A percentile compares a stretch with the other conserved stretches of the same genome.
Conservation (phyloP, 2,888 invertebrate genomes). For the Tubulanus polymorphus region DNA sequence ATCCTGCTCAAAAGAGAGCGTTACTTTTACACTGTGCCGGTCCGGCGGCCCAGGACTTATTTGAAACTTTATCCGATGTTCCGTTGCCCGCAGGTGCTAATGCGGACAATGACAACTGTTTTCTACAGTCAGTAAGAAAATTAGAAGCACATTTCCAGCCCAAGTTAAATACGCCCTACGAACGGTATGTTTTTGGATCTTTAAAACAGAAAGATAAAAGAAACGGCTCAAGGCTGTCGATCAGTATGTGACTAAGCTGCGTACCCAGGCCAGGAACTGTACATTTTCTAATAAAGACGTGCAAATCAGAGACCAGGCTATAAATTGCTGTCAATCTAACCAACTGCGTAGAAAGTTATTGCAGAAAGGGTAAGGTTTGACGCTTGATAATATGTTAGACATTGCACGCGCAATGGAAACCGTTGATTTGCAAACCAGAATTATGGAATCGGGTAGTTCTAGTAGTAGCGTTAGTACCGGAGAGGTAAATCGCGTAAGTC, state of each 20-base stretch:
- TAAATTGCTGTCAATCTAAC: not conserved
- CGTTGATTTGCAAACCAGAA: no score
- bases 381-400: no score
- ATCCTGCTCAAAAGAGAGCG: slow-evolving; percentile 2
- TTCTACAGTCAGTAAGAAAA: not conserved
- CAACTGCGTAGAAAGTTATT: not conserved
- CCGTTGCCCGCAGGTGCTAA: not conserved
- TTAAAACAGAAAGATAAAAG: not conserved
- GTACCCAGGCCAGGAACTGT: not conserved
- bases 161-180: slow-evolving; percentile 6
- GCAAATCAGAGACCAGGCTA: not conserved
- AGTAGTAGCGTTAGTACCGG: no score
- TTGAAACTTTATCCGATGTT: slow-evolving; percentile 4
- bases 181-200: slow-evolving; percentile 4
- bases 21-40: slow-evolving; percentile 5
- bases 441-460: no score
- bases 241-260: not conserved
- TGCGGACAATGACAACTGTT: not conserved
- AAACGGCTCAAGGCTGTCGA: no score
- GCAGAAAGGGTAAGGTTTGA: no score
- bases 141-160: slow-evolving; percentile 1
- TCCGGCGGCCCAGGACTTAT: slow-evolving; percentile 6
- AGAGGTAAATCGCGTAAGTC: no score
- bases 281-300: not conserved
- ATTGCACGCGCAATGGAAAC: no score